Base-by-base conservation (phyloP, 2,888 invertebrate genomes). In the Leucophenga montana region DNA sequence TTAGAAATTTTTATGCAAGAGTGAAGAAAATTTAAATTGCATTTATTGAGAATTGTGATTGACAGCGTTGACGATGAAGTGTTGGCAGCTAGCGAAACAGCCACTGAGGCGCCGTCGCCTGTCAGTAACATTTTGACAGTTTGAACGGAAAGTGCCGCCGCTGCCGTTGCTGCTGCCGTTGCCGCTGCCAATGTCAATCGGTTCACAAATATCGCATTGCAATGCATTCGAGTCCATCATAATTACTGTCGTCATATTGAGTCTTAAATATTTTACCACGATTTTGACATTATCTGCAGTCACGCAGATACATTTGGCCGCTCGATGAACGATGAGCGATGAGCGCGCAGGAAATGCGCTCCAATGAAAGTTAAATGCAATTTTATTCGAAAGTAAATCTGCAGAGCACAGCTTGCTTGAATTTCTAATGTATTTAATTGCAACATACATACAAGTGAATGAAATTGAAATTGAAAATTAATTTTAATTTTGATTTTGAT, bases 191-290 rank as follows among this genome's bases (percentile, higher is more conserved):
- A 27, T 31, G 57, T 13, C 27, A 39, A 39, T 39, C 39, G 39
- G 11, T 39, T 39, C 11, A 8, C 9, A 39, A 39, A 39, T 39
- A 39, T 39, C 11, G 39, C 39, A 39, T 54, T 13, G 54, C 54
- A 61, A 16, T 39, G 33, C 61, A 11, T 61, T 33, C 39, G 16
- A 61, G 13, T 56, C 56, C 57, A 57, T 61, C 61, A 61, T 61
- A 61, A 61, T 61, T 61, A 61, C 61, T 61, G 61, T 61, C 61
- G 61, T 39, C 39, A 39, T 61, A 39, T 61, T 61, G 61, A 61
- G 18, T 61, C 39, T 61, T 61, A 61, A 61, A 61, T 61, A 61
- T 20, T 33, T 39, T n/a, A 11, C n/a, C 1, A 18, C 18, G 16
- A 61, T 27, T 61, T 16, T 20, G 61, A 61, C 61, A 61, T 61